phyloP scores from a whole-genome alignment of 2,888 invertebrate genomes.

The Leptogaster cylindrica region DNA sequence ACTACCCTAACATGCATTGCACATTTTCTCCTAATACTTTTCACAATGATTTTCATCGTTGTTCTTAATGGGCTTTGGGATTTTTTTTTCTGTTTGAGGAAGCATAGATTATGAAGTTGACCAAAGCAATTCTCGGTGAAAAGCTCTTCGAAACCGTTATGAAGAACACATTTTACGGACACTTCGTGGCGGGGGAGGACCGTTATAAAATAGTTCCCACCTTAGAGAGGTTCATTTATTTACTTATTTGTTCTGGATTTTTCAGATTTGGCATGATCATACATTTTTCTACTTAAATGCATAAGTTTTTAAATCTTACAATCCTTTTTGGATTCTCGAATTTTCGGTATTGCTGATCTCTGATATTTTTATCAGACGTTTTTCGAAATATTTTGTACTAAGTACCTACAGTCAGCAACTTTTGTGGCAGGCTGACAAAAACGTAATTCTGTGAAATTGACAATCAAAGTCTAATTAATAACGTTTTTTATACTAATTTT shows the following conservation, averaged over 20 bases:
- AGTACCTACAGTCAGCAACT: too few relatives aligned
- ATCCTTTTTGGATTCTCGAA: too few relatives aligned
- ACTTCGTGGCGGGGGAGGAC: constrained; percentile 98
- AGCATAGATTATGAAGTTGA: constrained; percentile 81
- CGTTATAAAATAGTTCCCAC: constrained; percentile 84
- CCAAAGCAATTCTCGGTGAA: constrained; percentile 78
- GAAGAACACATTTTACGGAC: constrained; percentile 97
- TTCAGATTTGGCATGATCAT: background rate
- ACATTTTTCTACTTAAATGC: background rate
- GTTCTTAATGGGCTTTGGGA: background rate
- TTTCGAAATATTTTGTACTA: too few relatives aligned
- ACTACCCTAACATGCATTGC: background rate
- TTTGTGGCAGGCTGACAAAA: too few relatives aligned
- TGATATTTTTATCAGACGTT: too few relatives aligned
- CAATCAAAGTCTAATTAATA: too few relatives aligned
- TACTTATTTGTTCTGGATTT: constrained; percentile 25
- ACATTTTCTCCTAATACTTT: constrained; percentile 1
- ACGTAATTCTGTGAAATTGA: too few relatives aligned
- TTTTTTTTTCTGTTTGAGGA: constrained; percentile 9
- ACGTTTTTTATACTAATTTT: too few relatives aligned
- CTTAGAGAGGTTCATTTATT: constrained; percentile 69
- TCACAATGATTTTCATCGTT: background rate
- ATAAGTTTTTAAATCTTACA: too few relatives aligned
- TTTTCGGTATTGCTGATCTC: background rate
- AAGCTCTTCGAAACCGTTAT: constrained; percentile 81